Percentiles rank a stretch among this genome's conserved stretches.
Conservation (phyloP, 2,888 invertebrate genomes). For the Drosophila demipolita region DNA sequence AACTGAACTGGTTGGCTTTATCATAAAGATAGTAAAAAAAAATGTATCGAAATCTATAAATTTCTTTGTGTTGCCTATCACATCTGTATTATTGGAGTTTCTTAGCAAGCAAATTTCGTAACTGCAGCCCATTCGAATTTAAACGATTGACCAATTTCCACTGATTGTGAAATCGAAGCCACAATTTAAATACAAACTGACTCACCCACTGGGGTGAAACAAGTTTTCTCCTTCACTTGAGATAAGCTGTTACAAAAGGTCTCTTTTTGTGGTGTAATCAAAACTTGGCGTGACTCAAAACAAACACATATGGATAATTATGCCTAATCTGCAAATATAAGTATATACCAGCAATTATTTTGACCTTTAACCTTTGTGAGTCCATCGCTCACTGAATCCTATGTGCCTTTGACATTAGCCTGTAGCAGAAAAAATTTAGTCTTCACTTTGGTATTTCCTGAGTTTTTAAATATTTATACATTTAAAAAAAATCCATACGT, state of each 20-base stretch:
- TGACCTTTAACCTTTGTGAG: conserved; percentile 52
- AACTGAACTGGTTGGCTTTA: background rate
- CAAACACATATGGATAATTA: conserved; percentile 27
- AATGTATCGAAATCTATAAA: background rate
- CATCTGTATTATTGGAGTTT: conserved; percentile 1
- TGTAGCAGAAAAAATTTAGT: conserved; percentile 24
- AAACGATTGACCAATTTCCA: conserved; percentile 60
- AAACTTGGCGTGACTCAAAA: conserved; percentile 42
- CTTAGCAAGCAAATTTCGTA: conserved; percentile 24
- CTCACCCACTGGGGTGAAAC: conserved; percentile 53
- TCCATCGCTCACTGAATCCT: background rate
- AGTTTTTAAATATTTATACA: background rate
- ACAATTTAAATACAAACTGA: conserved; percentile 33
- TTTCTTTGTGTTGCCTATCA: background rate
- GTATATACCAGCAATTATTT: background rate
- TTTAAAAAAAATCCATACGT: background rate
- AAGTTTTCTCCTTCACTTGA: conserved; percentile 45
- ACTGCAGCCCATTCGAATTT: conserved; percentile 33
- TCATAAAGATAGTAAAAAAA: background rate
- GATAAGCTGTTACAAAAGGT: conserved; percentile 35
- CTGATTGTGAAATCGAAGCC: conserved; percentile 69
- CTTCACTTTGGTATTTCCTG: background rate
- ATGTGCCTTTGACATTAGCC: conserved; percentile 58
- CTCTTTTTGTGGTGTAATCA: conserved; percentile 41
- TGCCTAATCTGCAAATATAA: background rate